phyloP scores from a whole-genome alignment of 2,113 vertebrate species.

The Ivindomyrus marchei region DNA sequence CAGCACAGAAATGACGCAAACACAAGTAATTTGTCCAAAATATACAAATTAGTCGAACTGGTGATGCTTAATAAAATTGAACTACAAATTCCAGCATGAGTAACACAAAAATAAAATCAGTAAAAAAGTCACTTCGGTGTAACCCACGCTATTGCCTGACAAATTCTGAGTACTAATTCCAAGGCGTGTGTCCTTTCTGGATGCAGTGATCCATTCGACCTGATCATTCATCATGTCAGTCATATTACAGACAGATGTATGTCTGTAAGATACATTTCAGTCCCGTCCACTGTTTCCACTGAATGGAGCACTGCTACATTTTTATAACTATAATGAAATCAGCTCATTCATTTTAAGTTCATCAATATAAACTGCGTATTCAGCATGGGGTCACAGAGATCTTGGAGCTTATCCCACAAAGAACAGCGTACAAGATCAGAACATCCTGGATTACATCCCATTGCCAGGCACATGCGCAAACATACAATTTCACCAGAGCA shows the following conservation, averaged over 20 bases:
- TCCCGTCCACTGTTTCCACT: not conserved
- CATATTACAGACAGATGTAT: not conserved
- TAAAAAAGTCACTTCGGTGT: not conserved
- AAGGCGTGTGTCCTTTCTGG: not conserved
- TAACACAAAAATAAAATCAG: not conserved
- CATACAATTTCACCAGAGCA: not conserved
- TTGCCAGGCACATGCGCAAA: not conserved
- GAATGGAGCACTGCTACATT: not conserved
- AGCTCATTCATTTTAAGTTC: not conserved
- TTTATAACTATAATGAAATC: not conserved
- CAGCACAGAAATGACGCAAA: not conserved
- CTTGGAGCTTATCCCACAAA: not conserved
- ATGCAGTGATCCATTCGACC: not conserved
- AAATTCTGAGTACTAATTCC: not conserved
- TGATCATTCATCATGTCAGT: not conserved
- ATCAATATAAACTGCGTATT: not conserved
- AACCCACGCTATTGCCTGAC: no score
- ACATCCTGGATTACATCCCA: not conserved
- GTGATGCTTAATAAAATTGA: not conserved
- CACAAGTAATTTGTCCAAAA: not conserved
- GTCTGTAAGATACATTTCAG: not conserved
- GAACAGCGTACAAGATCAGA: not conserved
- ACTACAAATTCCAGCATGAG: not conserved
- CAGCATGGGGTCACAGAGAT: not conserved
- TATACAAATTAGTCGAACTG: not conserved